A percentile compares a stretch with the other conserved stretches of the same genome.
These are phyloP conservation scores for Fistularia tabacaria DNA, from an alignment of 2,797 vertebrate species.

Conservation along the genomic window DNA sequence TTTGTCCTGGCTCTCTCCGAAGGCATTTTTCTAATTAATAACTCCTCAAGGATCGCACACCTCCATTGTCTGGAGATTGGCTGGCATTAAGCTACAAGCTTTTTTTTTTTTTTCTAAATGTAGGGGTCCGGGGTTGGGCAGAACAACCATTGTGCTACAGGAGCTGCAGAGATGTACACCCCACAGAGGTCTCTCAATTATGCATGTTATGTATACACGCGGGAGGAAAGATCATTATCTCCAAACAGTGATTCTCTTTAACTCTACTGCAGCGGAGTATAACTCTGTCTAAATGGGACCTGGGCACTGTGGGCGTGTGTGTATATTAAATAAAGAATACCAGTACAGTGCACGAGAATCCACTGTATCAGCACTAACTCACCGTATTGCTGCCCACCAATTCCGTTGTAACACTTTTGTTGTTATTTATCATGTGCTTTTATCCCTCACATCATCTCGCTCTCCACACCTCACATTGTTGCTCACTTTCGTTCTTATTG, in stretches of 20 bases:
- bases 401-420: conserved; percentile 1
- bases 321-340: background rate
- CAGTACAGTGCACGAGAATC: too few relatives aligned
- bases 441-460: too few relatives aligned
- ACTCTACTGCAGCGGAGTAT: conserved; percentile 3
- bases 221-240: conserved; percentile 43
- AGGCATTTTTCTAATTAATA: too few relatives aligned
- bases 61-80: too few relatives aligned
- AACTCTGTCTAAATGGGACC: conserved; percentile 10
- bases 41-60: too few relatives aligned
- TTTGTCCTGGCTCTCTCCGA: too few relatives aligned
- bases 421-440: conserved; percentile 4
- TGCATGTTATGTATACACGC: conserved; percentile 57
- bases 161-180: conserved; percentile 43
- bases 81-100: too few relatives aligned
- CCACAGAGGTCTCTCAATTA: conserved; percentile 58
- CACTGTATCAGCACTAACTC: too few relatives aligned
- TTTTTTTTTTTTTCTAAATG: too few relatives aligned
- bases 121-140: conserved; percentile 9
- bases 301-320: conserved; percentile 4
- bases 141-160: conserved; percentile 16
- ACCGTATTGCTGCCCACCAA: too few relatives aligned
- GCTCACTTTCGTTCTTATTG: conserved; percentile 37
- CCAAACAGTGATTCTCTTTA: conserved; percentile 21
- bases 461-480: conserved; percentile 5